phyloP scores from a whole-genome alignment of 2,113 vertebrate species.

The Patagioenas fasciata region DNA sequence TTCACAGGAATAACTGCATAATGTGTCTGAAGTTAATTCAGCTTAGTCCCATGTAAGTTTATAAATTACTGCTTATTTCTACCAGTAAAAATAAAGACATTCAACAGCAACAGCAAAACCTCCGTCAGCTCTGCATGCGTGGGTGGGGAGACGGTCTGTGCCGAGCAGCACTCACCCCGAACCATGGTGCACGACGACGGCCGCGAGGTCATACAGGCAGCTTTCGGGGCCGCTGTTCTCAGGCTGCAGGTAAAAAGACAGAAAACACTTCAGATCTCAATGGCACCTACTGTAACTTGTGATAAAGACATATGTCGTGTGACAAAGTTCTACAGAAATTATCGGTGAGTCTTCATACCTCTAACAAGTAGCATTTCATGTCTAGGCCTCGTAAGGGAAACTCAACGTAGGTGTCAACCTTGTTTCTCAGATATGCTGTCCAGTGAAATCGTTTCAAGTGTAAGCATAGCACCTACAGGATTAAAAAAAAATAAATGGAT shows the following conservation, averaged over 20 bases:
- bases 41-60: neutral
- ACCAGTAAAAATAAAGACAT: neutral
- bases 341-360: slow-evolving; percentile 74
- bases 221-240: slow-evolving; percentile 87
- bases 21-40: neutral
- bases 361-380: slow-evolving; percentile 93
- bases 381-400: slow-evolving; percentile 92
- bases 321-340: neutral
- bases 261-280: neutral
- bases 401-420: slow-evolving; percentile 95
- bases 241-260: slow-evolving; percentile 73
- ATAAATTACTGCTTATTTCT: neutral
- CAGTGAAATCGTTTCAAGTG: slow-evolving; percentile 98
- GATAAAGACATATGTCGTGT: rapidly evolving
- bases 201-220: slow-evolving; percentile 92
- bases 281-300: neutral
- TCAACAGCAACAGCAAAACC: neutral
- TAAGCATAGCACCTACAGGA: slow-evolving; percentile 91
- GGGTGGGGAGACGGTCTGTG: neutral
- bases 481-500: neutral
- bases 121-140: neutral
- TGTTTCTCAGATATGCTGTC: slow-evolving; percentile 97
- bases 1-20: neutral
- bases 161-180: slow-evolving; percentile 86
- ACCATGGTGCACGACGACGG: slow-evolving; percentile 96